Evolutionary conservation across 2,797 vertebrate species (phyloP).

Genomic region (Dendrocincla tyrannina): DNA sequence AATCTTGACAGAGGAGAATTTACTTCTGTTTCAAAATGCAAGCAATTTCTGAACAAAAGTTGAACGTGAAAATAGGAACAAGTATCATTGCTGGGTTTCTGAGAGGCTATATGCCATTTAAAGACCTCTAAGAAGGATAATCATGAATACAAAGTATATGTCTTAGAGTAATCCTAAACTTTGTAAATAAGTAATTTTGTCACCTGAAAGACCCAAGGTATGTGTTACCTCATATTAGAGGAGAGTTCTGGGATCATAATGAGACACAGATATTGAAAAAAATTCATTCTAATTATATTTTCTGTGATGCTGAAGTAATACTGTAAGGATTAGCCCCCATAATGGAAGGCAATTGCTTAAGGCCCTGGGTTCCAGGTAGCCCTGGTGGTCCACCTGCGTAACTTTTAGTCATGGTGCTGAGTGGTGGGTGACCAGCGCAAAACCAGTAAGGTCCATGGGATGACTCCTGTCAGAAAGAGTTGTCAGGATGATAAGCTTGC

Average conservation of each 20-base stretch:
- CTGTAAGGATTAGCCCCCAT: not conserved
- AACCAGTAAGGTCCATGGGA: not conserved
- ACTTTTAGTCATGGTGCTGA: not conserved
- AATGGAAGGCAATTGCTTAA: not conserved
- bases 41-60: not conserved
- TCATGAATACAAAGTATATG: not conserved
- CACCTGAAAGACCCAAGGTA: not conserved
- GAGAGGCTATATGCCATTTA: not conserved
- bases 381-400: not conserved
- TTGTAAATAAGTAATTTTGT: not conserved
- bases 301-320: not conserved
- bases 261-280: not conserved
- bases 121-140: not conserved
- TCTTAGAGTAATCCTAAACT: not conserved
- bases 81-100: not conserved
- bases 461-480: not conserved
- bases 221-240: not conserved
- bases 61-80: not conserved
- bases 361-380: not conserved
- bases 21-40: not conserved
- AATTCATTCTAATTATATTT: not conserved
- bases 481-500: not conserved
- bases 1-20: not conserved
- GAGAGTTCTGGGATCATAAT: not conserved
- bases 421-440: not conserved